A percentile compares a stretch with the other conserved stretches of the same genome.
phyloP scores from a whole-genome alignment of 2,888 invertebrate species.

The Stomorhina lunata region DNA sequence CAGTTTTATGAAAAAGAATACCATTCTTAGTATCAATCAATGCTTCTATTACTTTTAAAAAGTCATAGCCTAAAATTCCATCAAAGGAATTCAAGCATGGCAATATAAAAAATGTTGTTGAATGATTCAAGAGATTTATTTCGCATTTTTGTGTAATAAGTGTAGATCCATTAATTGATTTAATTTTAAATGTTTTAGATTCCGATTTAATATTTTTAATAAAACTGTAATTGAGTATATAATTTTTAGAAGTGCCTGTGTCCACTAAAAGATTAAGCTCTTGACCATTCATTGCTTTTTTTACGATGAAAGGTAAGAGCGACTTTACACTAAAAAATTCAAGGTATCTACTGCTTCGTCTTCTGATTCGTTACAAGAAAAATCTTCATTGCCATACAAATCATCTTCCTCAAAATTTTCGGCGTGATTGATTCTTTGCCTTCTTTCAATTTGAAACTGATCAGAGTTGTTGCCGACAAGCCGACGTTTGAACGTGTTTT shows the following conservation, averaged over 20 bases:
- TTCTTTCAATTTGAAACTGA: no score
- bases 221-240: conserved; percentile 7
- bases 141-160: conserved; percentile 3
- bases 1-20: conserved; percentile 7
- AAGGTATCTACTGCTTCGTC: not conserved
- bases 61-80: conserved; percentile 21
- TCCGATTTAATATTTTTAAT: conserved; percentile 16
- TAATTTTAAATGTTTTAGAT: not conserved
- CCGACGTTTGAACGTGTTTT: not conserved
- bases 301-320: conserved; percentile 21
- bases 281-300: conserved; percentile 17
- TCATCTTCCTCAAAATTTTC: not conserved
- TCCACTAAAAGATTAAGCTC: conserved; percentile 32
- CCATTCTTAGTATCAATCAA: conserved; percentile 6
- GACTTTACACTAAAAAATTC: conserved; percentile 33
- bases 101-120: conserved; percentile 18
- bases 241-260: conserved; percentile 37
- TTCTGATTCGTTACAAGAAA: not conserved
- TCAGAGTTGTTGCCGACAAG: not conserved
- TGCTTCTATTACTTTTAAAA: conserved; percentile 18
- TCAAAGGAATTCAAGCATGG: conserved; percentile 5
- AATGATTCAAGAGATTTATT: not conserved
- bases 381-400: not conserved
- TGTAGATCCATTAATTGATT: conserved; percentile 19
- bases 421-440: not conserved